phyloP scores from a whole-genome alignment of 2,113 vertebrate species.

The Notarius lentiginosus region DNA sequence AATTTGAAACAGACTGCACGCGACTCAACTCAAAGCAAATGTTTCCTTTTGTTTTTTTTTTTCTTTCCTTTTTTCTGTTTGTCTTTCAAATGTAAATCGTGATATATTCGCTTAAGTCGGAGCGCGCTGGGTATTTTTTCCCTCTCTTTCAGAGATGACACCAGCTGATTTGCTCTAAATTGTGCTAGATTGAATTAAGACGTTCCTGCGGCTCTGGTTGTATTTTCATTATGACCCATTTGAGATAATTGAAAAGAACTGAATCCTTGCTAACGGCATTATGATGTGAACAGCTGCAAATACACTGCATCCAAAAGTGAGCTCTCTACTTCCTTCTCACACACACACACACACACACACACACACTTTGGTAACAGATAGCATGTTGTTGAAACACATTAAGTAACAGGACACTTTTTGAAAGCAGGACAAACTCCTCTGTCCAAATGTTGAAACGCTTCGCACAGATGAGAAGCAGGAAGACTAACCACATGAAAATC shows the following conservation, averaged over 20 bases:
- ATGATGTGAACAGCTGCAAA: conserved; percentile 47
- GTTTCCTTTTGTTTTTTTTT: conserved; percentile 13
- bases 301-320: conserved; percentile 41
- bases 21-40: background rate
- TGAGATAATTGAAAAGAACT: conserved; percentile 53
- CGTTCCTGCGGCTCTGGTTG: conserved; percentile 38
- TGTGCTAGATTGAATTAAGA: conserved; percentile 40
- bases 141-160: conserved; percentile 14
- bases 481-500: background rate
- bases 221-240: conserved; percentile 50
- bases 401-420: background rate
- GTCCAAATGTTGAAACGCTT: background rate
- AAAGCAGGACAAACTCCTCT: background rate
- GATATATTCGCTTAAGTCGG: conserved; percentile 16
- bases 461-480: background rate
- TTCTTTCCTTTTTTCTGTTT: background rate
- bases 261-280: conserved; percentile 47
- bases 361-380: background rate
- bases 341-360: conserved; percentile 26
- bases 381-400: background rate
- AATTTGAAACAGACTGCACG: conserved; percentile 1
- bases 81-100: conserved; percentile 38
- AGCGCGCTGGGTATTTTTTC: background rate
- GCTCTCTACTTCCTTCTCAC: background rate
- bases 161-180: conserved; percentile 39